These are phyloP conservation scores for Artibeus jamaicensis DNA, from an alignment of 2,797 vertebrate species.

Conservation along the genomic window DNA sequence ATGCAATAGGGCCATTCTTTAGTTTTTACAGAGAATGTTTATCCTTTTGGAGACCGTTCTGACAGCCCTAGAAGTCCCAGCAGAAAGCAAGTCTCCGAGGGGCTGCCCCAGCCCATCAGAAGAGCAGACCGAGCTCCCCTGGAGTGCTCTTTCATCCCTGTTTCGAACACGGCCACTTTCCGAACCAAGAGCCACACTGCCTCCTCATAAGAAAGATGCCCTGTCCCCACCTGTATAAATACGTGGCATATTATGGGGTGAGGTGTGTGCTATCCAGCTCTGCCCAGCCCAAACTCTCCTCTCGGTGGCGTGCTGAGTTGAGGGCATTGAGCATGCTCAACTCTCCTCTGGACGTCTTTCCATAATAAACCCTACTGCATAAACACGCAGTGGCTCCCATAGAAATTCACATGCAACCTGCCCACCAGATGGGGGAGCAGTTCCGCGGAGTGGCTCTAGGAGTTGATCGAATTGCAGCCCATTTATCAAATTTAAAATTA, in stretches of 20 bases:
- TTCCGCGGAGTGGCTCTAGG: not conserved
- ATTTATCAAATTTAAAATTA: slow-evolving; percentile 1
- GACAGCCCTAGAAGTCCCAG: not conserved
- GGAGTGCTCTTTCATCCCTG: not conserved
- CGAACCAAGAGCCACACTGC: not conserved
- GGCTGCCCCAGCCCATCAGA: not conserved
- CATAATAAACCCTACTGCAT: not conserved
- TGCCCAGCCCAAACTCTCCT: not conserved
- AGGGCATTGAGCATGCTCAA: not conserved
- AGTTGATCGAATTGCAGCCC: not conserved
- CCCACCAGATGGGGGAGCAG: not conserved
- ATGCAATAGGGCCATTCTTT: not conserved
- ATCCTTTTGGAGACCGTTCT: not conserved
- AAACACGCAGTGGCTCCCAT: not conserved
- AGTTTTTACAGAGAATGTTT: not conserved
- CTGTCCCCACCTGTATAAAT: not conserved
- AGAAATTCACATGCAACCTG: not conserved
- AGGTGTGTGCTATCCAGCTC: not conserved
- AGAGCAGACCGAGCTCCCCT: not conserved
- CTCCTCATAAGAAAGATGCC: not conserved
- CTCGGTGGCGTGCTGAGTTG: not conserved
- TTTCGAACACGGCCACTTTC: not conserved
- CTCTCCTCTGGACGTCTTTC: not conserved
- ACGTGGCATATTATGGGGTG: not conserved
- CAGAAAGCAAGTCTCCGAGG: not conserved